Evolutionary conservation across 1,140 invertebrate species (phyloP).

Genomic region (Drosophila melanogaster): DNA sequence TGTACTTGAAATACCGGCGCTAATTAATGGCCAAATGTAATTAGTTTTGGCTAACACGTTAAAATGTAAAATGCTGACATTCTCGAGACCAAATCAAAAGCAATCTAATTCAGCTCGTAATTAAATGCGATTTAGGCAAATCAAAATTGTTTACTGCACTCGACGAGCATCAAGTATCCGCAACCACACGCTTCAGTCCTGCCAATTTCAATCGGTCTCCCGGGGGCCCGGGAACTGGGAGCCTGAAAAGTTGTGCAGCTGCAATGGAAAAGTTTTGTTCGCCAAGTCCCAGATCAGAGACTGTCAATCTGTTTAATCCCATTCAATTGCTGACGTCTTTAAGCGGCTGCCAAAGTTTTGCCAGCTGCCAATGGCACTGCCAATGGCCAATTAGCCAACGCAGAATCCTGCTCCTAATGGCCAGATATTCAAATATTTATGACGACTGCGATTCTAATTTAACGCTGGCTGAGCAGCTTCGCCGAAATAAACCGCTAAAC

Average conservation of each 20-base stretch:
- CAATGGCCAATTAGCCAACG: conserved; percentile 50
- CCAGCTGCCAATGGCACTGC: conserved; percentile 33
- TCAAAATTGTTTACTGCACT: conserved; percentile 33
- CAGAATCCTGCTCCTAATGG: conserved; percentile 39
- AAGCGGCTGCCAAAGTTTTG: conserved; percentile 39
- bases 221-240: not conserved
- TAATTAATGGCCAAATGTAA: conserved; percentile 57
- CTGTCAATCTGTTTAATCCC: conserved; percentile 55
- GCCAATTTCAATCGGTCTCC: conserved; percentile 36
- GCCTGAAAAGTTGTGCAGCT: conserved; percentile 36
- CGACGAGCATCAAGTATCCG: conserved; percentile 6
- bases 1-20: conserved; percentile 14
- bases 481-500: conserved; percentile 45
- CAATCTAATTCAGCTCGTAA: conserved; percentile 27
- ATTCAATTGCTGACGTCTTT: conserved; percentile 56
- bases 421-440: conserved; percentile 75
- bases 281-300: conserved; percentile 49
- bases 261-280: conserved; percentile 49
- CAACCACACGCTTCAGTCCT: conserved; percentile 7
- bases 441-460: conserved; percentile 70
- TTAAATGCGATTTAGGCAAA: conserved; percentile 22
- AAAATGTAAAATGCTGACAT: conserved; percentile 11
- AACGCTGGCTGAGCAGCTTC: conserved; percentile 67
- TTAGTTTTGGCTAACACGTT: conserved; percentile 17
- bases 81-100: not conserved